These are phyloP conservation scores for Menura novaehollandiae DNA, from an alignment of 2,113 vertebrate species.

Conservation along the genomic window DNA sequence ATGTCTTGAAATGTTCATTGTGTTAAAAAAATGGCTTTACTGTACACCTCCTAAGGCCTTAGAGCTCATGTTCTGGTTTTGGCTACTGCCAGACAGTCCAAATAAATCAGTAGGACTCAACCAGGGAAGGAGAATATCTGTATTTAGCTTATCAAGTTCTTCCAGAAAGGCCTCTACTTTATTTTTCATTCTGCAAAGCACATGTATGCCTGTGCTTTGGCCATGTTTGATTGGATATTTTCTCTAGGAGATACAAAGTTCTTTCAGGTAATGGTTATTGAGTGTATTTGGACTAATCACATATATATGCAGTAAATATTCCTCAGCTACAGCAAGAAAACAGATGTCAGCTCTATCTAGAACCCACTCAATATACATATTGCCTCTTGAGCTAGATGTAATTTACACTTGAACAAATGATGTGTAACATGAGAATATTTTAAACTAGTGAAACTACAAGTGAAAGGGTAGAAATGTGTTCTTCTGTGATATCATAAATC, in stretches of 20 bases:
- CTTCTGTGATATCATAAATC: neutral
- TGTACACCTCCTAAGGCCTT: neutral
- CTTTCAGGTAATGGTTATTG: neutral
- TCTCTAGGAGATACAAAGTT: neutral
- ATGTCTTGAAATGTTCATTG: neutral
- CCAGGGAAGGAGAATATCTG: neutral
- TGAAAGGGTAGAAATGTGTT: neutral
- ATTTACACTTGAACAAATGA: neutral
- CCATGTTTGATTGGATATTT: fast-evolving
- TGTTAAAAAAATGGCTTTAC: neutral
- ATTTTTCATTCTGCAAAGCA: neutral
- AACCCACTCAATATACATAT: neutral
- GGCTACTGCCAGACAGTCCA: neutral
- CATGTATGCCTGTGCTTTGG: neutral
- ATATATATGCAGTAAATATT: neutral
- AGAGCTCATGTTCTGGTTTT: neutral
- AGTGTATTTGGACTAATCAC: neutral
- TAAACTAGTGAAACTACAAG: neutral
- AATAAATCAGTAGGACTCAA: neutral
- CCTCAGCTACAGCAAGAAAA: neutral
- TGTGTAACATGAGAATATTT: neutral
- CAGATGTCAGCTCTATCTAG: neutral
- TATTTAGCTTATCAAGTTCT: neutral
- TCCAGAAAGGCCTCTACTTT: neutral
- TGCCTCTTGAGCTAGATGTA: neutral